Percentiles rank a stretch among this genome's conserved stretches.
phyloP scores from a whole-genome alignment of 2,113 vertebrate species.

The Odocoileus hemionus region DNA sequence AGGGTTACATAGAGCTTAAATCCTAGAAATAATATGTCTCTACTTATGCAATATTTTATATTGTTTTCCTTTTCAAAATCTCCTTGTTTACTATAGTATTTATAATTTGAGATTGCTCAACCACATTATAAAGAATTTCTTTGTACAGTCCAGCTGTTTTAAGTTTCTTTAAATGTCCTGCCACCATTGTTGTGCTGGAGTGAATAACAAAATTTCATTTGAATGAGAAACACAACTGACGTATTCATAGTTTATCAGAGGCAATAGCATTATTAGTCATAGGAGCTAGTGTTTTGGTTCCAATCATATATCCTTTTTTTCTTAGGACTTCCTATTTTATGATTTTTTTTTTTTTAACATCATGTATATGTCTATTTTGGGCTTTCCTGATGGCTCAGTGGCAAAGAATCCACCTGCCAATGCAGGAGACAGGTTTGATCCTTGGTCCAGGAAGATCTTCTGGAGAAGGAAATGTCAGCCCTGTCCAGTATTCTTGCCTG shows the following conservation, averaged over 20 bases:
- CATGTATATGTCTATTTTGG: neutral
- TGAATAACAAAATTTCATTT: neutral
- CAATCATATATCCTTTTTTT: neutral
- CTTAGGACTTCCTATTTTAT: neutral
- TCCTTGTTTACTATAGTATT: neutral
- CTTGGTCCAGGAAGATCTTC: neutral
- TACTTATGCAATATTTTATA: neutral
- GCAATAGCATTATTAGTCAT: neutral
- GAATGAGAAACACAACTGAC: slow-evolving; percentile 10
- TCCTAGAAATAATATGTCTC: neutral
- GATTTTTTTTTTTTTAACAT: neutral
- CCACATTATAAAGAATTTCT: slow-evolving; percentile 13
- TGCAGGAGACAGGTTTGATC: neutral
- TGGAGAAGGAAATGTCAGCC: neutral
- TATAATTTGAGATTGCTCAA: slow-evolving; percentile 2
- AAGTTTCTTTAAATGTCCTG: slow-evolving; percentile 31
- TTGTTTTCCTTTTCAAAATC: slow-evolving; percentile 1
- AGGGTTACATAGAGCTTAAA: neutral
- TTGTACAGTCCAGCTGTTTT: slow-evolving; percentile 32
- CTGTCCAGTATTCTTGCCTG: neutral
- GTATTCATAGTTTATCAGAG: neutral
- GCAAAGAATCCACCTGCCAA: neutral
- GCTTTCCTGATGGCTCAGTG: neutral
- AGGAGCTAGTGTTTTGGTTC: neutral
- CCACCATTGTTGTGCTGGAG: neutral